phyloP scores from a whole-genome alignment of 2,797 vertebrate species.

The Trachops cirrhosus region DNA sequence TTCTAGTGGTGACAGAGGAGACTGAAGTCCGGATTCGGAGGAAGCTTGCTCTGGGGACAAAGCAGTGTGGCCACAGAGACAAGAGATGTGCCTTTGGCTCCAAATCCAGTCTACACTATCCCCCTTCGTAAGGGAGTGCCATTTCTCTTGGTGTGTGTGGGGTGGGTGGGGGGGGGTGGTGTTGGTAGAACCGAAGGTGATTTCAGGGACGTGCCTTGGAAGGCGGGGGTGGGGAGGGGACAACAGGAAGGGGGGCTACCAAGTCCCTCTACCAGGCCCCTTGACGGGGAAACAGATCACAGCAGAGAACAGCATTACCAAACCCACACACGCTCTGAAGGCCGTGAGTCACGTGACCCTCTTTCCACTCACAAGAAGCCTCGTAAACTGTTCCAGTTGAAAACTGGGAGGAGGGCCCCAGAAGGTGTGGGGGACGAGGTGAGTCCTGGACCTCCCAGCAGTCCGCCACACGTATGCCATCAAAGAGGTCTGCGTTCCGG shows the following conservation, averaged over 20 bases:
- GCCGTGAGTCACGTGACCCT: background rate
- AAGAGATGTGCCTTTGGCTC: background rate
- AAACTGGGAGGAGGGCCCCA: background rate
- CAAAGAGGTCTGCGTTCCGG: background rate
- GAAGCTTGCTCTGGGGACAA: background rate
- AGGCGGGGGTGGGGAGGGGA: background rate
- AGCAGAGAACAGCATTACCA: background rate
- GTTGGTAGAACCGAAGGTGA: background rate
- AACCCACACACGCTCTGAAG: background rate
- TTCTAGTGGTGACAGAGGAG: background rate
- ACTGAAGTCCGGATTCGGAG: background rate
- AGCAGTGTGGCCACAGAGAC: background rate
- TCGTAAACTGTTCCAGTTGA: fast-evolving
- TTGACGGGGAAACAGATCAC: background rate
- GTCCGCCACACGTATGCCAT: fast-evolving
- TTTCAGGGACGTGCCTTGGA: background rate
- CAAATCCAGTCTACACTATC: fast-evolving
- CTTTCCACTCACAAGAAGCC: background rate
- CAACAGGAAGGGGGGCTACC: background rate
- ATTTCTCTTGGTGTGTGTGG: fast-evolving
- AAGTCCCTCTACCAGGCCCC: background rate
- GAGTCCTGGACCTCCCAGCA: background rate
- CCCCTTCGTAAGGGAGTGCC: background rate
- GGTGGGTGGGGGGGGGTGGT: fast-evolving
- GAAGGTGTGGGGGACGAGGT: background rate